Conservation (phyloP, 35 echinoderm and acorn worm genomes). For the Heliocidaris tuberculata region DNA sequence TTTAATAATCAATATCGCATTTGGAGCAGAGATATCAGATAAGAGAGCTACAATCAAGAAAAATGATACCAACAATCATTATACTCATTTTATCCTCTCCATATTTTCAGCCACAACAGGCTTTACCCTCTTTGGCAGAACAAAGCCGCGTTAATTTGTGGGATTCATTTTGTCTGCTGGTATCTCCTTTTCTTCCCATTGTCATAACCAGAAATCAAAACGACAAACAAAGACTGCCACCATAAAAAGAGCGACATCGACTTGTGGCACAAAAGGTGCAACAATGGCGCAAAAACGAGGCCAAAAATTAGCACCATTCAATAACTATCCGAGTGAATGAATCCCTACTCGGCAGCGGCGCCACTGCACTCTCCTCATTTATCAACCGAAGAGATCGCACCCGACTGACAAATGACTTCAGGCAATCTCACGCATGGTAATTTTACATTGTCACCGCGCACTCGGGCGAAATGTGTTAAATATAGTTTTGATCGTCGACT, state of each 20-base stretch:
- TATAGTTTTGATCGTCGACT: constrained; percentile 39
- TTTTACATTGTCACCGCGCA: constrained; percentile 37
- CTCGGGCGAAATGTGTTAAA: constrained; percentile 47
- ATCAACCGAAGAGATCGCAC: constrained; percentile 20
- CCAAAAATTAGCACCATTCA: constrained; percentile 43
- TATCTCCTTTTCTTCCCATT: not conserved
- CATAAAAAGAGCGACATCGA: constrained; percentile 22
- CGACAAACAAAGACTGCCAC: not conserved
- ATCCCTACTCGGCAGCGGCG: not conserved
- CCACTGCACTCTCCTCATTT: not conserved
- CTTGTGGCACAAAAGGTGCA: constrained; percentile 11
- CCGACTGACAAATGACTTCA: constrained; percentile 28
- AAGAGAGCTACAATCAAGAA: not conserved
- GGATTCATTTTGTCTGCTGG: constrained; percentile 12
- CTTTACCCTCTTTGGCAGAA: not conserved
- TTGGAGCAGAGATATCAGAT: not conserved
- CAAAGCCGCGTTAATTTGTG: constrained; percentile 31
- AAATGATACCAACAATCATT: constrained; percentile 10
- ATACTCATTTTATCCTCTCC: not conserved
- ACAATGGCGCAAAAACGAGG: constrained; percentile 37
- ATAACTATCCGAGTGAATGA: not conserved
- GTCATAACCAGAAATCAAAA: not conserved
- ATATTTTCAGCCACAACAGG: not conserved
- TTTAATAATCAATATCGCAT: constrained; percentile 9
- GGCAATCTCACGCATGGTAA: constrained; percentile 44